phyloP scores from a whole-genome alignment of 2,797 vertebrate genomes.

The Pseudochaenichthys georgianus region DNA sequence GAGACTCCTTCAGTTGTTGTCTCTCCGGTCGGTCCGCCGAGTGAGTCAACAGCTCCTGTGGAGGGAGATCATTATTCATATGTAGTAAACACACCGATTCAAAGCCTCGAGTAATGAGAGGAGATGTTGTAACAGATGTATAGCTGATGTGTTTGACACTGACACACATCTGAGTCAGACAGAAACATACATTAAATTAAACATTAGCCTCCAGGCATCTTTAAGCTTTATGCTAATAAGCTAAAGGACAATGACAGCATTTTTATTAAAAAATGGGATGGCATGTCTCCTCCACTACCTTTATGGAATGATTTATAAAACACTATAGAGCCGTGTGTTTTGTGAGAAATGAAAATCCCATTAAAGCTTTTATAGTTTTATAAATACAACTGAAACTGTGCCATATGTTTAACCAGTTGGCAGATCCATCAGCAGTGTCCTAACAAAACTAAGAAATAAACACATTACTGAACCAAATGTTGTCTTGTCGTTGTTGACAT shows the following conservation, averaged over 20 bases:
- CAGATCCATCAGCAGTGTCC: neutral
- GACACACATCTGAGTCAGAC: conserved; percentile 4
- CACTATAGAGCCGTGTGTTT: neutral
- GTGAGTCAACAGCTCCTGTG: conserved; percentile 94
- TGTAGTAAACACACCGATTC: neutral
- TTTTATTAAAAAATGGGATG: neutral
- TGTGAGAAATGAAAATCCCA: neutral
- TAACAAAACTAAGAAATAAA: neutral
- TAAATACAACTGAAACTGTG: neutral
- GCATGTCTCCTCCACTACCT: neutral
- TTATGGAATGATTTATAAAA: neutral
- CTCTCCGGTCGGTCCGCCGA: conserved; percentile 92
- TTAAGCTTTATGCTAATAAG: conserved; percentile 6
- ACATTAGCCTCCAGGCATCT: neutral
- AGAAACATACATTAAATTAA: neutral
- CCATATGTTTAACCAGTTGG: neutral
- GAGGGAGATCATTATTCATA: conserved; percentile 7
- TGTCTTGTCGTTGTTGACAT: neutral
- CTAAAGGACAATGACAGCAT: conserved; percentile 6
- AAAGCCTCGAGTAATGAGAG: neutral
- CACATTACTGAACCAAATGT: neutral
- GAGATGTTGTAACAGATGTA: neutral
- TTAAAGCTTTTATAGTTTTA: neutral
- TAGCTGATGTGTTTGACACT: conserved; percentile 13
- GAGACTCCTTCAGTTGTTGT: conserved; percentile 94